A percentile compares a stretch with the other conserved stretches of the same genome.
These are phyloP conservation scores for Sycobia sp. DNA, from an alignment of 1,140 invertebrate species.

Conservation along the genomic window DNA sequence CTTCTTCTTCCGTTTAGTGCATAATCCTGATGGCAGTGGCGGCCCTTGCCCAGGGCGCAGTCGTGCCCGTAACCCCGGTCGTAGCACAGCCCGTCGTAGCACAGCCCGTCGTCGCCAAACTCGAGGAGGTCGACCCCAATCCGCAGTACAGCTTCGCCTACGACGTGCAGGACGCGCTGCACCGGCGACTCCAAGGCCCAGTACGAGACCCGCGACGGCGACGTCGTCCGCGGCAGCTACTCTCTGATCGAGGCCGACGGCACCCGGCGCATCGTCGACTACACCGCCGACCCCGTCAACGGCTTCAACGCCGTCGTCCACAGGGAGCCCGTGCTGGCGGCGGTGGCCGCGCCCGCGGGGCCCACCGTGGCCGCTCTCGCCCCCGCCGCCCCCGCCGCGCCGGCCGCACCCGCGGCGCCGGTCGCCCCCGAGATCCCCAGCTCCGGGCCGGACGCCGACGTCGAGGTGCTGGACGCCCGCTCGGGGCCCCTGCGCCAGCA, in stretches of 20 bases:
- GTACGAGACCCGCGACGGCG: constrained; percentile 68
- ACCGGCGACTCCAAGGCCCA: constrained; percentile 71
- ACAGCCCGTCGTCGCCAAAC: constrained; percentile 34
- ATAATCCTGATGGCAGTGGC: constrained; percentile 46
- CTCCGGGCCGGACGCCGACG: constrained; percentile 54
- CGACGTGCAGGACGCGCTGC: constrained; percentile 53
- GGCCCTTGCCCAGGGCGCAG: constrained; percentile 39
- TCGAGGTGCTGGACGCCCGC: constrained; percentile 53
- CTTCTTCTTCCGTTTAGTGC: constrained; percentile 39
- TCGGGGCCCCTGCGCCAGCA: constrained; percentile 38
- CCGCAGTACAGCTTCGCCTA: constrained; percentile 55
- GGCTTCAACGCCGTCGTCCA: constrained; percentile 76
- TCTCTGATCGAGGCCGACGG: constrained; percentile 67
- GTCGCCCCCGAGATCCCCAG: constrained; percentile 45
- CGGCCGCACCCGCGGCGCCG: constrained; percentile 42
- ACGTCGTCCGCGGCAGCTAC: constrained; percentile 67
- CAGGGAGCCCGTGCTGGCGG: constrained; percentile 65
- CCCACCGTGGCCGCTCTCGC: constrained; percentile 34
- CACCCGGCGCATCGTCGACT: constrained; percentile 72
- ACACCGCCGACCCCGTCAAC: constrained; percentile 73
- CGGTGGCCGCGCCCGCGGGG: constrained; percentile 47
- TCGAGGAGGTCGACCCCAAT: constrained; percentile 54
- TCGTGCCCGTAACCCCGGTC: constrained; percentile 33
- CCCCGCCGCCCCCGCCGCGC: constrained; percentile 23
- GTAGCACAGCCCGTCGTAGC: too few relatives aligned